phyloP scores from a whole-genome alignment of 2,113 vertebrate species.

The Limnothrissa miodon region DNA sequence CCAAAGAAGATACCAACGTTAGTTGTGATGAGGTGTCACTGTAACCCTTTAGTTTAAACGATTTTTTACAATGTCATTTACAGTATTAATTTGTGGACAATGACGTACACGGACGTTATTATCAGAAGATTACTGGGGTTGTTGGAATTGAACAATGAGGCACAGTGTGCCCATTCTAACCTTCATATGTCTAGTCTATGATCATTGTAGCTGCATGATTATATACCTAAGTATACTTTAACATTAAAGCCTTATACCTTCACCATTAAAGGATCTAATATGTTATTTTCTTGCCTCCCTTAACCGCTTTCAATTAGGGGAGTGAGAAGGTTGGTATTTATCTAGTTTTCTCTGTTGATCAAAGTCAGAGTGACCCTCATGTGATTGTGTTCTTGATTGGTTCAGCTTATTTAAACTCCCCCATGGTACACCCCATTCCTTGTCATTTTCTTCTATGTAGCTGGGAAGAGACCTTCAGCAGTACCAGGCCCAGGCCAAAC shows the following conservation, averaged over 20 bases:
- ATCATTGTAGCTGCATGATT: neutral
- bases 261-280: conserved; percentile 47
- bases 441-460: conserved; percentile 60
- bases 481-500: conserved; percentile 97
- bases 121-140: neutral
- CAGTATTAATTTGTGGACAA: neutral
- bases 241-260: neutral
- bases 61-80: too few relatives aligned
- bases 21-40: neutral
- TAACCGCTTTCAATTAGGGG: conserved; percentile 71
- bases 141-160: neutral
- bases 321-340: conserved; percentile 76
- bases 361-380: neutral
- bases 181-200: neutral
- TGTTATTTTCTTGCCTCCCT: conserved; percentile 48
- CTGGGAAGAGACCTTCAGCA: conserved; percentile 94
- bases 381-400: neutral
- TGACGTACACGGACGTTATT: neutral
- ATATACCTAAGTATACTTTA: neutral
- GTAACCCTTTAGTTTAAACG: too few relatives aligned
- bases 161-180: neutral
- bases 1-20: neutral
- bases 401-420: neutral
- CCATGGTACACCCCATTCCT: neutral
- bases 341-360: conserved; percentile 20